phyloP scores from a whole-genome alignment of 2,888 invertebrate species.

The Dryobotodes eremita region DNA sequence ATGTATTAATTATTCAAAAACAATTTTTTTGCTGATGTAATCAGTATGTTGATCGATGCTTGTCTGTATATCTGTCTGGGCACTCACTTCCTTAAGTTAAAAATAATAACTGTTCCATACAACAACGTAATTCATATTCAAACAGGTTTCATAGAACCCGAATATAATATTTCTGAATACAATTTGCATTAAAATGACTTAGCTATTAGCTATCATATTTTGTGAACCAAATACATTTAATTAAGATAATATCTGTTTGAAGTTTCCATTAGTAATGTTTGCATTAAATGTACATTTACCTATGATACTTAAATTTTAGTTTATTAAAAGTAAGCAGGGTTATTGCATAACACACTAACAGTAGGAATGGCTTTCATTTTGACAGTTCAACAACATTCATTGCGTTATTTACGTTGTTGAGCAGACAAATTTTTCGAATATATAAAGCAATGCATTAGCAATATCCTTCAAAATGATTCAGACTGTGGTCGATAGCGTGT shows the following conservation, averaged over 20 bases:
- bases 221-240: slow-evolving; percentile 36
- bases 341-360: no score
- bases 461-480: no score
- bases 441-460: no score
- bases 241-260: slow-evolving; percentile 23
- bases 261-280: slow-evolving; percentile 12
- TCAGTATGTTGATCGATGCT: slow-evolving; percentile 22
- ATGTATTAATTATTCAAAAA: slow-evolving; percentile 6
- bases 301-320: not conserved
- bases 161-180: slow-evolving; percentile 5
- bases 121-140: slow-evolving; percentile 20
- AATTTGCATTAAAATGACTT: slow-evolving; percentile 46
- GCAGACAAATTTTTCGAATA: no score
- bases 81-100: slow-evolving; percentile 7
- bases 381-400: no score
- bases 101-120: slow-evolving; percentile 28
- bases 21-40: slow-evolving; percentile 21
- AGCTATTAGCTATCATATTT: slow-evolving; percentile 12
- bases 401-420: no score
- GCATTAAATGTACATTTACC: slow-evolving; percentile 4
- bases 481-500: no score
- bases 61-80: not conserved
- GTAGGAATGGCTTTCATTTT: no score
- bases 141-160: slow-evolving; percentile 32
- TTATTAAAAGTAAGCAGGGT: not conserved